Evolutionary conservation across 1,140 invertebrate species (phyloP).

Genomic region (Planococcus citri): DNA sequence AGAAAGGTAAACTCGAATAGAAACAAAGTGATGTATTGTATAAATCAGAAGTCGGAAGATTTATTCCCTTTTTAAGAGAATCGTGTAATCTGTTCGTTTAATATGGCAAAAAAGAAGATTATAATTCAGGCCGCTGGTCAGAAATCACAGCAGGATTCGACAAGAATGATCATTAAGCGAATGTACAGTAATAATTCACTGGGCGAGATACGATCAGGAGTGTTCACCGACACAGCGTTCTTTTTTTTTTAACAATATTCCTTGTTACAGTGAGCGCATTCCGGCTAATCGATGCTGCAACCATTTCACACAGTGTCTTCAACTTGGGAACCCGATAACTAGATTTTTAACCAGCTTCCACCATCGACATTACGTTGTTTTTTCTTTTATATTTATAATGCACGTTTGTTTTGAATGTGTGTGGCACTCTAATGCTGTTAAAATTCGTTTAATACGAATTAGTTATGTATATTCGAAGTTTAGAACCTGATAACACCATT

Average conservation of each 20-base stretch:
- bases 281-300: slow-evolving; percentile 18
- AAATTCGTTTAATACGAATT: slow-evolving; percentile 16
- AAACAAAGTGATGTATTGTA: slow-evolving; percentile 18
- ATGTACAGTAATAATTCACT: slow-evolving; percentile 18
- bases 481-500: slow-evolving; percentile 17
- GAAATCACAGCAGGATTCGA: slow-evolving; percentile 20
- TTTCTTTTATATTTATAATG: slow-evolving; percentile 12
- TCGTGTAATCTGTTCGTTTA: slow-evolving; percentile 19
- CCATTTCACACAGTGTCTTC: slow-evolving; percentile 15
- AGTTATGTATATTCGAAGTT: not conserved
- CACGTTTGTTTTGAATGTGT: not conserved
- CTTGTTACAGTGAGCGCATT: slow-evolving; percentile 19
- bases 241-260: slow-evolving; percentile 19
- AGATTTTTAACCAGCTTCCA: slow-evolving; percentile 15
- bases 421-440: not conserved
- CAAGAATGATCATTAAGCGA: slow-evolving; percentile 20
- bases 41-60: slow-evolving; percentile 13
- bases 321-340: not conserved
- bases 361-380: not conserved
- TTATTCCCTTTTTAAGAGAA: slow-evolving; percentile 18
- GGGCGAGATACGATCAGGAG: slow-evolving; percentile 12
- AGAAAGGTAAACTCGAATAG: not conserved
- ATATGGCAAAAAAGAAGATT: slow-evolving; percentile 20
- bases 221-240: slow-evolving; percentile 17
- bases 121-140: slow-evolving; percentile 19